A percentile compares a stretch with the other conserved stretches of the same genome.
These are phyloP conservation scores for Aporophyla lueneburgensis DNA, from an alignment of 2,888 invertebrate species.

Conservation along the genomic window DNA sequence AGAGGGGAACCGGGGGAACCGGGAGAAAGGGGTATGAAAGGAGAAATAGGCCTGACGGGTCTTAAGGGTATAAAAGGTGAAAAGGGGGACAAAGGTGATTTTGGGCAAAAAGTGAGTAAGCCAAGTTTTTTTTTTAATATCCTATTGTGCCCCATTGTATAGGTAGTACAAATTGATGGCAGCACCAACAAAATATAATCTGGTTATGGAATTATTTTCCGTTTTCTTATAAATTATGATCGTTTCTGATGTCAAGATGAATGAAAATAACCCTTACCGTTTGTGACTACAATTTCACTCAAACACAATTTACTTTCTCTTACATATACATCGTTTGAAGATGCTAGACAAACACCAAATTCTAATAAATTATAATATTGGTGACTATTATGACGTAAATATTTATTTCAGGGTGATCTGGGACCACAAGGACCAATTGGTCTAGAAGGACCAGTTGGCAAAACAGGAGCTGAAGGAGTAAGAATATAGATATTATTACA, in stretches of 20 bases:
- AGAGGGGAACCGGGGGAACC: conserved; percentile 38
- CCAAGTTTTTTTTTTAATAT: not conserved
- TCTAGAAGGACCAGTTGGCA: conserved; percentile 25
- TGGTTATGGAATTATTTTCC: no score
- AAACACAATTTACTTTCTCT: no score
- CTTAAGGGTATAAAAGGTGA: conserved; percentile 39
- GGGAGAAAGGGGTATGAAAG: conserved; percentile 27
- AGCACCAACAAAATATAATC: no score
- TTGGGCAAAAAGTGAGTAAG: conserved; percentile 62
- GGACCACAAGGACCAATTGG: conserved; percentile 58
- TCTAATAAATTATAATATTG: not conserved
- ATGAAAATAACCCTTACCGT: no score
- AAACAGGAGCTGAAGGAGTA: conserved; percentile 57
- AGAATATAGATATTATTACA: conserved; percentile 14
- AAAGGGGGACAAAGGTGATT: conserved; percentile 62
- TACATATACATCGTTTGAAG: no score
- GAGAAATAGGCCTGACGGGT: conserved; percentile 27
- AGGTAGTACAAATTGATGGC: no score
- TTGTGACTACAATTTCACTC: no score
- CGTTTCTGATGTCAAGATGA: no score
- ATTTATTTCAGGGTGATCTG: conserved; percentile 61
- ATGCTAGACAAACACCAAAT: not conserved
- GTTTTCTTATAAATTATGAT: no score
- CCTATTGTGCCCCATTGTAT: not conserved
- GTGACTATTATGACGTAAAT: not conserved